Evolutionary conservation across 1,140 invertebrate genomes (phyloP).

Genomic region (Ceratitis capitata): DNA sequence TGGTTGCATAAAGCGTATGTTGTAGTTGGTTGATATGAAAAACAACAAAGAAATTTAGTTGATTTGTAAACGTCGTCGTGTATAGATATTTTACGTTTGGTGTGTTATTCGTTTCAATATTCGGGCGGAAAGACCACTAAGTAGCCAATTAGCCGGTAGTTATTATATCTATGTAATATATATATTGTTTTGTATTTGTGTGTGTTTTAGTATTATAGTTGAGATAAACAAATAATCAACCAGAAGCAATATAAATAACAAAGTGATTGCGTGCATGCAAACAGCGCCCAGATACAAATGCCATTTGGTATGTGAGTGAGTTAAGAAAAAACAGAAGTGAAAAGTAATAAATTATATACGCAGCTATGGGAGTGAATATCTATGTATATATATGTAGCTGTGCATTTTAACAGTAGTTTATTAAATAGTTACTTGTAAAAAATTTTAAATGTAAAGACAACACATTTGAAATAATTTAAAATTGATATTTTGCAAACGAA

Average conservation of each 20-base stretch:
- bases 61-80: not conserved
- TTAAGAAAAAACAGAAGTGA: not conserved
- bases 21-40: not conserved
- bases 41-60: conserved; percentile 23
- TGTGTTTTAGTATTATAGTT: not conserved
- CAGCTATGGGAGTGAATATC: not conserved
- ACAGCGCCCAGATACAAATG: not conserved
- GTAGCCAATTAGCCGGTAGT: not conserved
- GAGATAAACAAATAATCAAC: not conserved
- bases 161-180: not conserved
- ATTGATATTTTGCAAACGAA: not conserved
- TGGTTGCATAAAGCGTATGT: conserved; percentile 6
- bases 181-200: not conserved
- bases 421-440: not conserved
- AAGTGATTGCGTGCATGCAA: not conserved
- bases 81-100: not conserved
- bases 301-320: not conserved
- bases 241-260: no score
- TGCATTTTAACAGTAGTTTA: not conserved
- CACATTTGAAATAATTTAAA: not conserved
- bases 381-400: not conserved
- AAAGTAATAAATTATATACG: not conserved
- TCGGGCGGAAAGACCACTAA: not conserved
- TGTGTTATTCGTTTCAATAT: not conserved
- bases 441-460: not conserved